Percentiles rank a stretch among this genome's conserved stretches.
phyloP scores from a whole-genome alignment of 2,797 vertebrate genomes.

The Epinephelus awoara region DNA sequence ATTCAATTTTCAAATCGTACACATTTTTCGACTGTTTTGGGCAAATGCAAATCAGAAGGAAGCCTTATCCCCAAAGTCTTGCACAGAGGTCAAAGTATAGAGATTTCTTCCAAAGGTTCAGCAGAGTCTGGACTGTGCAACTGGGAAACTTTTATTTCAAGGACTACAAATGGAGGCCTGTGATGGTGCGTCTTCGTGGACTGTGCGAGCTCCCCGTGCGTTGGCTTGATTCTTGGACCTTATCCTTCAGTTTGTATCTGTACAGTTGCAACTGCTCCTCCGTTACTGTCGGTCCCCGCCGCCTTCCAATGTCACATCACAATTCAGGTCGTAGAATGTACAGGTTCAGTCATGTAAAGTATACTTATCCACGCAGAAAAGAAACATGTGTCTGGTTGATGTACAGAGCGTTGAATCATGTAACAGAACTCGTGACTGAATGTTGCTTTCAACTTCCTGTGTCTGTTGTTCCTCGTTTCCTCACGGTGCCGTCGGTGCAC shows the following conservation, averaged over 20 bases:
- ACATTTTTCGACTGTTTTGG: constrained; percentile 53
- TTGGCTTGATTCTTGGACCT: constrained; percentile 66
- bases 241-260: constrained; percentile 67
- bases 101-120: constrained; percentile 56
- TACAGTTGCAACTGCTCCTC: constrained; percentile 68
- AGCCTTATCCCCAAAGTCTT: constrained; percentile 75
- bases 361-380: constrained; percentile 12
- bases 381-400: constrained; percentile 42
- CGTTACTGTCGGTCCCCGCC: constrained; percentile 5
- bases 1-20: constrained; percentile 6
- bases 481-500: constrained; percentile 52
- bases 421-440: constrained; percentile 54
- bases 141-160: constrained; percentile 59
- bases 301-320: constrained; percentile 45
- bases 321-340: constrained; percentile 58
- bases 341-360: constrained; percentile 36
- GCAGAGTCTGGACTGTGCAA: constrained; percentile 49
- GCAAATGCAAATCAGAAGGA: constrained; percentile 70
- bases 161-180: constrained; percentile 39
- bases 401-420: constrained; percentile 60
- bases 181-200: constrained; percentile 52
- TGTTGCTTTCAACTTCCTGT: constrained; percentile 49
- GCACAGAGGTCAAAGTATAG: constrained; percentile 64
- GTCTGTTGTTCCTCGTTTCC: constrained; percentile 39
- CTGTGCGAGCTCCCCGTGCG: constrained; percentile 57